Evolutionary conservation across 1,140 invertebrate species (phyloP).

Genomic region (Aradophagus sp.): DNA sequence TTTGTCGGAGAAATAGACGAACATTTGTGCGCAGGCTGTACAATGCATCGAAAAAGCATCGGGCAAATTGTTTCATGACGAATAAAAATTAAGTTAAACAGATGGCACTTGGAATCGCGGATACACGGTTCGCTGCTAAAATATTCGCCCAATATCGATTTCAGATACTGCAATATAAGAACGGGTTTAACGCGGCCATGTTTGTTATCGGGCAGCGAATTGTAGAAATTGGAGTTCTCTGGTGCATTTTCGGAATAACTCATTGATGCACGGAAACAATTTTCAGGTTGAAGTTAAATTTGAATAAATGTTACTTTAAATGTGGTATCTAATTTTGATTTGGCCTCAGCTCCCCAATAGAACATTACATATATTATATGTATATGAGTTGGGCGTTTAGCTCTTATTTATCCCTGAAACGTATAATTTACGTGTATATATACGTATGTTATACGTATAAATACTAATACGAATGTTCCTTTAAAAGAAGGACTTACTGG

Average conservation of each 20-base stretch:
- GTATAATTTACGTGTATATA: too few species aligned
- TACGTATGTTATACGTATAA: too few species aligned
- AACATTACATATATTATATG: too few species aligned
- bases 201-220: conserved; percentile 16
- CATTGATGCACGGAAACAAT: not conserved
- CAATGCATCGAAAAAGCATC: not conserved
- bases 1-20: too few species aligned
- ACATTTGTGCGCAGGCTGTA: not conserved
- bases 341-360: too few species aligned
- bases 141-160: conserved; percentile 31
- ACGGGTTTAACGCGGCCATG: conserved; percentile 29
- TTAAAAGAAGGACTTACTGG: too few species aligned
- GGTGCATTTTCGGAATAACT: conserved; percentile 7
- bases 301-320: too few species aligned
- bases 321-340: too few species aligned
- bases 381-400: too few species aligned
- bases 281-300: too few species aligned
- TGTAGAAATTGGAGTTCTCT: conserved; percentile 17
- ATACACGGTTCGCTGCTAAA: conserved; percentile 9
- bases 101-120: conserved; percentile 7
- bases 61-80: conserved; percentile 3
- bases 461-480: too few species aligned
- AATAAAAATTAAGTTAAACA: conserved; percentile 31
- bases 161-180: conserved; percentile 32
- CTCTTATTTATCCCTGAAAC: too few species aligned